These are phyloP conservation scores for Colletes collaris DNA, from an alignment of 2,888 invertebrate species.

Conservation along the genomic window DNA sequence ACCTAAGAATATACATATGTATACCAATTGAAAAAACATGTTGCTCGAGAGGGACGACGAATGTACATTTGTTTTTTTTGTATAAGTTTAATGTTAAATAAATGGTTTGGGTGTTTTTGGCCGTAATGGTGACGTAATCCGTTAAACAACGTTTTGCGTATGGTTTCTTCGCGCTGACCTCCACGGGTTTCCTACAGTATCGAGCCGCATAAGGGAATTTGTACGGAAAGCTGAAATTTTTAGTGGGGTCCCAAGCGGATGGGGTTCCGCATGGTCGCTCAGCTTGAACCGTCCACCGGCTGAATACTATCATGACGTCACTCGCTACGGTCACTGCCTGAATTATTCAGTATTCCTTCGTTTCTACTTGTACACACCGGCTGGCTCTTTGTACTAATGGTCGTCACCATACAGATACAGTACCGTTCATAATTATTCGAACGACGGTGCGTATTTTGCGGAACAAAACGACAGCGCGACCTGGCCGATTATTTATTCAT, in stretches of 20 bases:
- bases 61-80: too few species aligned
- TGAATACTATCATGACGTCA: slow-evolving; percentile 80
- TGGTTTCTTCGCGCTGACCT: slow-evolving; percentile 33
- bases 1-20: too few species aligned
- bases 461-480: too few species aligned
- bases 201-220: slow-evolving; percentile 47
- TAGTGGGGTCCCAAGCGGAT: slow-evolving; percentile 73
- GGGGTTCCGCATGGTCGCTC: slow-evolving; percentile 82
- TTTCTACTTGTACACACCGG: slow-evolving; percentile 59
- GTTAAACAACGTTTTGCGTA: slow-evolving; percentile 30
- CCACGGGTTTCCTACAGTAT: slow-evolving; percentile 32
- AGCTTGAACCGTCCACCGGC: slow-evolving; percentile 80
- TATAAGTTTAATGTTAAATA: too few species aligned
- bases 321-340: slow-evolving; percentile 80
- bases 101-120: neutral
- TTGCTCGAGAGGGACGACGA: too few species aligned
- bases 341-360: slow-evolving; percentile 77
- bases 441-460: neutral
- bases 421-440: slow-evolving; percentile 10
- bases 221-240: slow-evolving; percentile 69
- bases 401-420: slow-evolving; percentile 21
- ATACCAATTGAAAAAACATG: too few species aligned
- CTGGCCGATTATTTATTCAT: too few species aligned
- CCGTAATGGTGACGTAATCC: slow-evolving; percentile 21
- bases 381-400: slow-evolving; percentile 48